Evolutionary conservation across 2,888 invertebrate genomes (phyloP), one percentile per base, ranked within the genome.

Genomic region (Oxyteleia sp.): DNA sequence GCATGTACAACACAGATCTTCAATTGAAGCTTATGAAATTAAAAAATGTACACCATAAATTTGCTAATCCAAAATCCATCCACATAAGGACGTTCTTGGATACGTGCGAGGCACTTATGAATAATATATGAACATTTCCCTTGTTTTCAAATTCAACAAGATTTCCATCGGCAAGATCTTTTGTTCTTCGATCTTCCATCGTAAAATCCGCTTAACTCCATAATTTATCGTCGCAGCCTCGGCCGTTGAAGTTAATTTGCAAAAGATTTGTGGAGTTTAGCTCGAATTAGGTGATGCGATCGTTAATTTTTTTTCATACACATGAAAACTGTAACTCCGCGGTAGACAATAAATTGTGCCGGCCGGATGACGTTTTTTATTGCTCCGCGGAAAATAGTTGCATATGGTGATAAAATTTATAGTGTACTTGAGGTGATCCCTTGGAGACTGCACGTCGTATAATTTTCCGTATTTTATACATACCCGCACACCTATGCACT

Each of bases 371-470:
- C 47, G 55, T 63, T 79, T 63, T 79, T 71, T 79, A 79, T 71
- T 38, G 71, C 55, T 29, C 13, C 35, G 41, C 23, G 41, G 71
- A 26, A 79, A 79, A 79, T 79, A 71, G 71, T 79, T 79, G 57
- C 55, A 53, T 15, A 47, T 41, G 74, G 8, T 10, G 55, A 53
- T 29, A 61, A 55, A 64, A 53, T 79, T 79, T 79, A 79, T 49
- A 64, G 20, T 20, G 10, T 26, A 53, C 64, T 71, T 79, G 47
- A 29, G 18, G 63, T 53, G 35, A 53, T 78, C 53, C 53, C 61
- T 59, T 43, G 23, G 55, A 55, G 78, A 75, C 66, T 26, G 53
- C 57, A 23, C n/a, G 57, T 66, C 51, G 38, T 32, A 51, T 68
- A 68, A 68, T 66, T 75, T 57, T 64, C 55, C 38, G 20, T 16